Evolutionary conservation across 1,140 invertebrate genomes (phyloP), one percentile per base, ranked within the genome.

Genomic region (Drosophila parvula): DNA sequence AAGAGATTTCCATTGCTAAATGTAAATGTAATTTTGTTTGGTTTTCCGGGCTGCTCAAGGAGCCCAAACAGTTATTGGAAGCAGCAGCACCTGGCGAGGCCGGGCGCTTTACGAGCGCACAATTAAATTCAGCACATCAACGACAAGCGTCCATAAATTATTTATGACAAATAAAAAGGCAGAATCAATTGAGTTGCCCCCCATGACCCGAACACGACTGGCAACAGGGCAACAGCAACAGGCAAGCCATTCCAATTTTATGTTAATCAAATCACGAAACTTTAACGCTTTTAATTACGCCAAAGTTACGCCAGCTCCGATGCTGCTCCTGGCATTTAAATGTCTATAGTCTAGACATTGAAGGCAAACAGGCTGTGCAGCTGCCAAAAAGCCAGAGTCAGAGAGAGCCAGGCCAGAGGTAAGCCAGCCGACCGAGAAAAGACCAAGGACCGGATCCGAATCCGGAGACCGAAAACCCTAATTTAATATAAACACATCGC

Each of bases 401-500:
- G 7, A 48, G n/a, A 45, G 7, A 48, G n/a, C 27, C 41, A 41
- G 44, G 28, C 51, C 38, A 56, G 61, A 58, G 53, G 57, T 38
- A 50, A 48, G 50, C 38, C 62, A 78, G 67, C 40, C 61, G 68
- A 81, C 56, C 69, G 67, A 68, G 61, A 79, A 77, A 82, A 82
- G 51, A 59, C 65, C 79, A 71, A 79, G 71, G 62, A 64, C 61
- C 79, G 51, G 62, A 67, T 18, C 50, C 10, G 2, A 53, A 32
- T 48, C 32, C 32, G 50, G 22, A 36, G 50, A 73, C 62, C 70
- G 63, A 60, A 83, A 77, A 69, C 68, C 78, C 78, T 85, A 86
- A 86, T 86, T 85, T 86, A 86, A 85, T 86, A 81, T 71, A 85
- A 88, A 88, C 79, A 88, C 70, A 82, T 83, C 75, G 75, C 62